These are phyloP conservation scores for Oreohelix idahoensis DNA, from an alignment of 1,140 invertebrate genomes.

Conservation along the genomic window DNA sequence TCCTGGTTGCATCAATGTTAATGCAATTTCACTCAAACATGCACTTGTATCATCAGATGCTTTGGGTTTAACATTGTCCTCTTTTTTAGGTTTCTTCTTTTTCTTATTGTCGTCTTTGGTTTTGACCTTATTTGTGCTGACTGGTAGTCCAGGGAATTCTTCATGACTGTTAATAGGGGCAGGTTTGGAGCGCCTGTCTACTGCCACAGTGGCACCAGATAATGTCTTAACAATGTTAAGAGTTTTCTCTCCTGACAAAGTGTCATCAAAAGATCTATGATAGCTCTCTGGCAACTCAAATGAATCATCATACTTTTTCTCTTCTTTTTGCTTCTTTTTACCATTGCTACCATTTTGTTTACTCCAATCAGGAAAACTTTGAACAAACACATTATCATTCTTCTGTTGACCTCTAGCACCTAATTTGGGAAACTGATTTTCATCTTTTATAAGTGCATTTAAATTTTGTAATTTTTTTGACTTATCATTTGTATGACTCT, in stretches of 20 bases:
- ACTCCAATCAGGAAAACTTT: constrained; percentile 1
- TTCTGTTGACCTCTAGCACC: constrained; percentile 44
- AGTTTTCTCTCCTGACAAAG: not conserved
- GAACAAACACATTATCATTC: constrained; percentile 1
- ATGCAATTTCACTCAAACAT: constrained; percentile 57
- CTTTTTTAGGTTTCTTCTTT: constrained; percentile 32
- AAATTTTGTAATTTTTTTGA: not conserved
- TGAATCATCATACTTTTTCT: constrained; percentile 43
- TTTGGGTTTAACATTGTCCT: constrained; percentile 15
- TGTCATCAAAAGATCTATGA: constrained; percentile 5
- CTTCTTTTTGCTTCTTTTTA: constrained; percentile 22
- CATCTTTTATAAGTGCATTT: constrained; percentile 45
- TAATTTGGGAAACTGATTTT: constrained; percentile 71
- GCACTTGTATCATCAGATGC: constrained; percentile 37
- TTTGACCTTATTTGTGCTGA: not conserved
- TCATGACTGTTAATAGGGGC: not conserved
- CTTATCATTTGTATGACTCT: not conserved
- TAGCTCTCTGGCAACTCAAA: constrained; percentile 37
- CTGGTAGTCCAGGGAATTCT: constrained; percentile 39
- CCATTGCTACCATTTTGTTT: not conserved
- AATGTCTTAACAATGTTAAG: not conserved
- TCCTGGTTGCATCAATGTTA: constrained; percentile 40
- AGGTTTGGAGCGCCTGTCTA: not conserved
- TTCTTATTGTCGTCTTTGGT: not conserved
- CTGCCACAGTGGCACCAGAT: constrained; percentile 6